Evolutionary conservation across 2,113 vertebrate species (phyloP), one percentile per base, ranked within the genome.

Genomic region (Anolis sagrei): DNA sequence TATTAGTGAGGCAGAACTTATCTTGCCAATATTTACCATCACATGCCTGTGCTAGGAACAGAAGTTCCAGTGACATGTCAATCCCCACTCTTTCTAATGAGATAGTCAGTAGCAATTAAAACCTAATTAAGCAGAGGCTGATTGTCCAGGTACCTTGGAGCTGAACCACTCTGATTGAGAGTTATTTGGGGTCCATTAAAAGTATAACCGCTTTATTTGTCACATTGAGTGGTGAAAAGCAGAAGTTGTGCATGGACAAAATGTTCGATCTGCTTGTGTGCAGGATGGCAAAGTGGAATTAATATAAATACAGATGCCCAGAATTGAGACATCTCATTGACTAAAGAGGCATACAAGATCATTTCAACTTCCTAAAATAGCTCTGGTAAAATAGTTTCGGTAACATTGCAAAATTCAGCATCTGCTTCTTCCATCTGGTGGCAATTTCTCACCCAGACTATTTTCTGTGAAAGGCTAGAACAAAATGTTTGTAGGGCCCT

Each of bases 71-170:
- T 81, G 58, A 72, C 34, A 88, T 8, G 90, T 93, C 81, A 91
- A 90, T 93, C 91, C 25, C 69, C 92, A 75, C 3, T 90, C 83
- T 94, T 89, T 89, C 82, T 91, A 94, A 94, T 91, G 76, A 93
- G 81, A 86, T 14, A 93, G 39, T 91, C 90, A 92, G 34, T 90
- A 85, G 84, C 89, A 93, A 94, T 94, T 93, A 91, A 82, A 91
- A 92, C 61, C 70, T 90, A 94, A 95, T 93, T 90, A 92, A 92
- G 51, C 66, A 91, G 2, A 27, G 89, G 89, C 85, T 93, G 76
- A 92, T 87, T 93, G 48, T 51, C 18, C 51, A 89, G 39, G 16
- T 93, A 90, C 58, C 19, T 51, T 89, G 27, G 32, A 91, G 76
- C 66, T 84, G 82, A 95, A 86, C 3, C 18, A 68, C 70, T 83